These are phyloP conservation scores for Brachionus manjavacas DNA, from an alignment of 1,140 invertebrate genomes.

Conservation along the genomic window DNA sequence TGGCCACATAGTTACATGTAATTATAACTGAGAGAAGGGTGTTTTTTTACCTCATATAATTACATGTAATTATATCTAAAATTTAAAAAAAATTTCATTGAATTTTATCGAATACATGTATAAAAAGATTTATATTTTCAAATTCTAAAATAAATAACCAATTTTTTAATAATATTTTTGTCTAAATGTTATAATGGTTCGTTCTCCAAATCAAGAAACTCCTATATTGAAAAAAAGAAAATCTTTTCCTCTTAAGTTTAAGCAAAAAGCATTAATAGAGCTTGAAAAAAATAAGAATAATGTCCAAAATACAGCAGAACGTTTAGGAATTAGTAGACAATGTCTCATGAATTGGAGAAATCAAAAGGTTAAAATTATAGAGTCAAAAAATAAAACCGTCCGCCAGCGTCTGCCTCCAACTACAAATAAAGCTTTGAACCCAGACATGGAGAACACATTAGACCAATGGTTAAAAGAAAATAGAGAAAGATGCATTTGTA, in stretches of 20 bases:
- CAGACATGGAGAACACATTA: neutral
- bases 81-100: neutral
- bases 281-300: slow-evolving; percentile 19
- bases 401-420: neutral
- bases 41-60: neutral
- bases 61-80: too few species aligned
- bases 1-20: neutral
- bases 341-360: neutral
- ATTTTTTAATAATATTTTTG: neutral
- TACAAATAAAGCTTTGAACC: neutral
- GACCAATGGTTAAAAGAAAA: neutral
- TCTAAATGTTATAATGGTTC: neutral
- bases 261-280: neutral
- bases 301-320: neutral
- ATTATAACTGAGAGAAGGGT: neutral
- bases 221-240: neutral
- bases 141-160: neutral
- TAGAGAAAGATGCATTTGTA: neutral
- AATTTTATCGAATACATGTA: neutral
- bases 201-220: neutral
- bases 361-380: neutral
- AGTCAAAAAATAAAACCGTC: neutral
- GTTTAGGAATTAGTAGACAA: neutral
- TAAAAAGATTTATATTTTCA: neutral
- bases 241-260: neutral